phyloP scores from a whole-genome alignment of 2,797 vertebrate genomes.

The Hipposideros larvatus region DNA sequence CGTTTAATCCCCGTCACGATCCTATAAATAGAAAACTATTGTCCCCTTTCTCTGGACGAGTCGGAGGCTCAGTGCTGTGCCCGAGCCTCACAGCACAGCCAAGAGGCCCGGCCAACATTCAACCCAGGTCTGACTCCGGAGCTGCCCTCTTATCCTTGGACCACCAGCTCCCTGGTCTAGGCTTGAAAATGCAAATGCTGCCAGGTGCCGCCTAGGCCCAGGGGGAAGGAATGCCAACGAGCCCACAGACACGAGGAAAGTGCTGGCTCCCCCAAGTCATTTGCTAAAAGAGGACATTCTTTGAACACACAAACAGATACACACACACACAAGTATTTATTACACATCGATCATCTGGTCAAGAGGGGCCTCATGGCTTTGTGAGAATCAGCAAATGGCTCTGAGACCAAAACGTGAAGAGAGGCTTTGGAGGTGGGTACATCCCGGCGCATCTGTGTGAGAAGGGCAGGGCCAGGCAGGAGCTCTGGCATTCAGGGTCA shows the following conservation, averaged over 20 bases:
- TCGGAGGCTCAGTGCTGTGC: not conserved
- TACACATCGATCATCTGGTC: not conserved
- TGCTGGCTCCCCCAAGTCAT: not conserved
- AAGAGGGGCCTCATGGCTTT: not conserved
- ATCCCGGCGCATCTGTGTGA: not conserved
- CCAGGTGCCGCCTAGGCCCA: not conserved
- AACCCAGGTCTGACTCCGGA: not conserved
- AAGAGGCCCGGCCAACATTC: not conserved
- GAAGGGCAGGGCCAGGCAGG: not conserved
- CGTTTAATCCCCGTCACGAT: not conserved
- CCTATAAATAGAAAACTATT: not conserved
- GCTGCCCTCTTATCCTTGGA: not conserved
- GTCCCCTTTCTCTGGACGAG: not conserved
- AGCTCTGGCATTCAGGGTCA: not conserved
- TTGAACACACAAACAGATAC: not conserved
- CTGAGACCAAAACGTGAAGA: not conserved
- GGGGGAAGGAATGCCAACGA: not conserved
- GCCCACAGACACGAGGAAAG: not conserved
- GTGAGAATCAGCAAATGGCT: not conserved
- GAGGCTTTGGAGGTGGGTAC: not conserved
- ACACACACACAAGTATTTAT: too few species aligned
- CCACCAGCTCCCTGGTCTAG: not conserved
- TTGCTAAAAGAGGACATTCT: not conserved
- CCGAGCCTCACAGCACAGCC: not conserved
- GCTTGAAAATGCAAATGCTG: not conserved